A percentile compares a stretch with the other conserved stretches of the same genome.
These are phyloP conservation scores for Clavelina lepadiformis DNA, from an alignment of 23 tunicate genomes.

Conservation along the genomic window DNA sequence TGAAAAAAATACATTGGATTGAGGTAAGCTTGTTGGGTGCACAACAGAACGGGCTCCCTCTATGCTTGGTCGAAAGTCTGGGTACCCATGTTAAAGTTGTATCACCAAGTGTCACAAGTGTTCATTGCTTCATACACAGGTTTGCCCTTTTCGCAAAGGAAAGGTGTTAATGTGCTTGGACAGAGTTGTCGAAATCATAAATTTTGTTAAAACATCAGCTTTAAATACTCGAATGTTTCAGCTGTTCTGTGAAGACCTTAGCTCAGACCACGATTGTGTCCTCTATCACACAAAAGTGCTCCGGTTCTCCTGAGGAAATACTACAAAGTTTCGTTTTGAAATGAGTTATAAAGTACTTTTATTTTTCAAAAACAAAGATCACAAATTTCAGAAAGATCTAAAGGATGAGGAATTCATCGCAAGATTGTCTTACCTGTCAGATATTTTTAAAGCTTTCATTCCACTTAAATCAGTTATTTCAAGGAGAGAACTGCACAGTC, in stretches of 20 bases:
- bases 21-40: constrained; percentile 29
- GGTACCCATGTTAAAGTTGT: constrained; percentile 53
- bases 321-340: too few relatives aligned
- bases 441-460: constrained; percentile 8
- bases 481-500: constrained; percentile 2
- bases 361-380: too few relatives aligned
- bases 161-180: constrained; percentile 18
- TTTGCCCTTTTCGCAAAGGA: constrained; percentile 32
- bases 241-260: constrained; percentile 8
- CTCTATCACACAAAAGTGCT: too few relatives aligned
- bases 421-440: too few relatives aligned
- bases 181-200: too few relatives aligned
- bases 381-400: too few relatives aligned
- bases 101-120: constrained; percentile 40
- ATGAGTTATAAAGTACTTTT: too few relatives aligned
- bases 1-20: constrained; percentile 17
- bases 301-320: too few relatives aligned
- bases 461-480: constrained; percentile 1
- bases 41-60: constrained; percentile 38
- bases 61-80: constrained; percentile 47
- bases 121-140: constrained; percentile 40
- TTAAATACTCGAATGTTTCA: too few relatives aligned
- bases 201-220: constrained; percentile 13
- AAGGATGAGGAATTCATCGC: too few relatives aligned
- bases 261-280: too few relatives aligned